Base-by-base conservation (phyloP, 2,888 invertebrate genomes). In the Drosophila pseudotakahashii region DNA sequence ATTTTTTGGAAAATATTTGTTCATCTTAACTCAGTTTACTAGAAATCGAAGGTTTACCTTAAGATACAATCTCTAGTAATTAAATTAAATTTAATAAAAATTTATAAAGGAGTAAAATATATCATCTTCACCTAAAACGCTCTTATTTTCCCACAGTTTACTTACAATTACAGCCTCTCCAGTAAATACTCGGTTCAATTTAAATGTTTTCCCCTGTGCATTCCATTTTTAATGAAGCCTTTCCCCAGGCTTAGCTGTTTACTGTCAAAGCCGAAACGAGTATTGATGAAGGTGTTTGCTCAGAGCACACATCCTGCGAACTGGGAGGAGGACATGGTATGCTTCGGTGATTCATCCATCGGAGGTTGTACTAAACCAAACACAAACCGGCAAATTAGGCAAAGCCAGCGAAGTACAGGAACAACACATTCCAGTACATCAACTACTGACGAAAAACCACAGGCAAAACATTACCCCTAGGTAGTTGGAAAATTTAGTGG, bases 281-380 rank as follows among this genome's bases (percentile, higher is more conserved):
- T 76, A 77, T 79, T 87, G 80, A 80, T 81, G 76, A 69, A 75
- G 74, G 36, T 74, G 75, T 59, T 59, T 59, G 41, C 58, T 14
- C 32, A 41, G 58, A 10, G 10, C 62, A 63, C 42, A 48, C 60
- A 50, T 34, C 32, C 34, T 48, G 32, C 34, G 7, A 19, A 3
- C 11, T 0, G 26, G 26, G 26, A 26, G 13, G 30, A 34, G 30
- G 13, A 57, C 47, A 39, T 62, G 44, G 19, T 2, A 19, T 32
- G 42, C 36, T 44, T 39, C 58, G 41, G 53, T 37, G 54, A 59
- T 32, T 32, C 53, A 19, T 53, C 58, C 11, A 23, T 14, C 5
- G 47, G 13, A 48, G 48, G 34, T 5, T 13, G 16, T 16, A 34
- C 13, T 19, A 48, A 34, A 16, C 14, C 61, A 42, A 39, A 41